These are phyloP conservation scores for Ericerus pela DNA, from an alignment of 1,140 invertebrate genomes.

Conservation along the genomic window DNA sequence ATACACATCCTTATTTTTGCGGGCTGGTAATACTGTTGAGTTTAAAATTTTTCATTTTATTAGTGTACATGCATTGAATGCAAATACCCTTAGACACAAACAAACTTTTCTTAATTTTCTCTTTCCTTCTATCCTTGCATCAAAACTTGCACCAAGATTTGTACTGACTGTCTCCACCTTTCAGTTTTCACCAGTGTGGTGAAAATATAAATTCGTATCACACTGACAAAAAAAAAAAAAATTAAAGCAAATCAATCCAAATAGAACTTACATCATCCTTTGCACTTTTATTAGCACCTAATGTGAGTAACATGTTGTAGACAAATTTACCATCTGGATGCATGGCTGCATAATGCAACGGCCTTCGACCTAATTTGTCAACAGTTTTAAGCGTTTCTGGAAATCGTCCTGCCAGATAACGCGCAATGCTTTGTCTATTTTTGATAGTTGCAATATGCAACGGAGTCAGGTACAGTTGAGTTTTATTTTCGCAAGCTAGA, in stretches of 20 bases:
- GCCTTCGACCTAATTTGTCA: constrained; percentile 66
- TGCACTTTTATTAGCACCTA: constrained; percentile 65
- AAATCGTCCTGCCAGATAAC: constrained; percentile 43
- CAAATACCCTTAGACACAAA: no score
- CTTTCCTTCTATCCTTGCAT: no score
- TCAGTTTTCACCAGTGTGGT: no score
- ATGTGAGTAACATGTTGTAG: constrained; percentile 51
- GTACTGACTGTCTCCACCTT: no score
- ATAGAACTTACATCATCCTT: constrained; percentile 62
- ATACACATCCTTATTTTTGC: no score
- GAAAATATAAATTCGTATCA: no score
- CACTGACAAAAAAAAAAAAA: no score
- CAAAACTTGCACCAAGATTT: no score
- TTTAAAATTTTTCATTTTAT: no score
- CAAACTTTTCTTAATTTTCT: no score
- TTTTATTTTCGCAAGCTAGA: constrained; percentile 60
- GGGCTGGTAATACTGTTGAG: no score
- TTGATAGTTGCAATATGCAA: constrained; percentile 82
- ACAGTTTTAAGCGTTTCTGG: constrained; percentile 60
- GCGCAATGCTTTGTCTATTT: constrained; percentile 35
- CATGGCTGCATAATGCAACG: constrained; percentile 80
- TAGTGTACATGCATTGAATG: no score
- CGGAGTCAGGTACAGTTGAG: constrained; percentile 73
- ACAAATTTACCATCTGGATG: constrained; percentile 76
- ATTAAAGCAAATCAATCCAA: background rate